These are phyloP conservation scores for Drosophila multiciliata DNA, from an alignment of 2,888 invertebrate species.

Conservation along the genomic window DNA sequence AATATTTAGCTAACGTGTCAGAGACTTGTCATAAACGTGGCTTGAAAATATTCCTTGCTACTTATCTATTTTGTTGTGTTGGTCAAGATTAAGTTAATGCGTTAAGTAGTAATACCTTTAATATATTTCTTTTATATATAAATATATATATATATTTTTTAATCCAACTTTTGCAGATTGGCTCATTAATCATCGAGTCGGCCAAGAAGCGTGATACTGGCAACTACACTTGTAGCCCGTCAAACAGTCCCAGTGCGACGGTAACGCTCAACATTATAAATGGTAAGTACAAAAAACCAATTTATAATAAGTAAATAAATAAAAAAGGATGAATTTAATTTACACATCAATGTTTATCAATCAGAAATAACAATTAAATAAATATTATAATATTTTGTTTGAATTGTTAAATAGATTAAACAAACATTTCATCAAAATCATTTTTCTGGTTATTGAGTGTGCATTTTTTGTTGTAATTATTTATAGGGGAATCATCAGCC, in stretches of 20 bases:
- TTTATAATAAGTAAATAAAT: background rate
- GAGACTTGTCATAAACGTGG: constrained; percentile 23
- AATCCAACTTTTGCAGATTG: constrained; percentile 79
- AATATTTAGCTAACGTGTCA: constrained; percentile 47
- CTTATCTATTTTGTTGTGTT: constrained; percentile 5
- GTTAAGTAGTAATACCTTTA: constrained; percentile 6
- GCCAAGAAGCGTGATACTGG: constrained; percentile 86
- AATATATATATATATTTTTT: constrained; percentile 8
- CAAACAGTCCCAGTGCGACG: constrained; percentile 95
- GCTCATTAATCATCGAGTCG: constrained; percentile 85
- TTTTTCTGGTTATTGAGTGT: background rate
- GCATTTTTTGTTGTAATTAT: background rate
- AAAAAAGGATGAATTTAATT: background rate
- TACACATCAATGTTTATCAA: background rate
- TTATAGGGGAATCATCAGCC: constrained; percentile 83
- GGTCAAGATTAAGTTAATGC: background rate
- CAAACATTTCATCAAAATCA: background rate
- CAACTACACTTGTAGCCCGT: constrained; percentile 98
- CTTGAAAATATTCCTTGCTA: constrained; percentile 13
- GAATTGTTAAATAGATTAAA: background rate
- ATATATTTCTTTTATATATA: constrained; percentile 10
- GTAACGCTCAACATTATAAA: constrained; percentile 96
- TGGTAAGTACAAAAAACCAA: constrained; percentile 87
- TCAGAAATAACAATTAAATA: no score
- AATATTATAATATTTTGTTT: no score